phyloP scores from a whole-genome alignment of 2,113 vertebrate species.

The Vireo altiloquus region DNA sequence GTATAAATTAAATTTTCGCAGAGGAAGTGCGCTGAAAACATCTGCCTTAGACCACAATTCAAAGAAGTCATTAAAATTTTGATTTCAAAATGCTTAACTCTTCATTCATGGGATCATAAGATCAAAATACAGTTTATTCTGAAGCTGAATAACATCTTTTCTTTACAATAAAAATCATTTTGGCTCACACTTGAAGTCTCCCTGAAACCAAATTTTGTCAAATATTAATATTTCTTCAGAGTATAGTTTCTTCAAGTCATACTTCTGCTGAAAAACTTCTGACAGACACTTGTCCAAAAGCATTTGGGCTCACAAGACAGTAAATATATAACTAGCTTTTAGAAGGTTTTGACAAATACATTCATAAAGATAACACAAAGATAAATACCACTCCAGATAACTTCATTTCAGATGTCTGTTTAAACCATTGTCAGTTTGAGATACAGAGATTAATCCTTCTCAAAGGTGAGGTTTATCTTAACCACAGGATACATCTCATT shows the following conservation, averaged over 20 bases:
- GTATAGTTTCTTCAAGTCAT: neutral
- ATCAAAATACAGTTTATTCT: neutral
- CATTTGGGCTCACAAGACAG: neutral
- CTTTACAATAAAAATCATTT: neutral
- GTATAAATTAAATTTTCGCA: neutral
- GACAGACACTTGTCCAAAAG: neutral
- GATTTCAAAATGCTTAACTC: neutral
- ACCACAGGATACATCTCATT: constrained; percentile 8
- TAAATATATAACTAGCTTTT: neutral
- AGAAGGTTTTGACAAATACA: neutral
- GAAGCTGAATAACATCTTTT: neutral
- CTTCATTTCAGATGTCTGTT: neutral
- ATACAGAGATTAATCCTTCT: constrained; percentile 2
- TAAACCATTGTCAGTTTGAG: constrained; percentile 46
- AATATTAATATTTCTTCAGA: neutral
- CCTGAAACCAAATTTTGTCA: neutral
- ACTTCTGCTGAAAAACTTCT: neutral
- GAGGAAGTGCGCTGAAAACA: neutral
- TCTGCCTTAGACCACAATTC: neutral
- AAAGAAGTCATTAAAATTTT: neutral
- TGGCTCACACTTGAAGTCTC: neutral
- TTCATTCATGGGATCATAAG: neutral
- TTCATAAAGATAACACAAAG: neutral
- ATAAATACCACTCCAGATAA: neutral
- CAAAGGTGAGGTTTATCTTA: neutral